Percentiles rank a stretch among this genome's conserved stretches.
phyloP scores from a whole-genome alignment of 2,888 invertebrate species.

The Agrochola lychnidis region DNA sequence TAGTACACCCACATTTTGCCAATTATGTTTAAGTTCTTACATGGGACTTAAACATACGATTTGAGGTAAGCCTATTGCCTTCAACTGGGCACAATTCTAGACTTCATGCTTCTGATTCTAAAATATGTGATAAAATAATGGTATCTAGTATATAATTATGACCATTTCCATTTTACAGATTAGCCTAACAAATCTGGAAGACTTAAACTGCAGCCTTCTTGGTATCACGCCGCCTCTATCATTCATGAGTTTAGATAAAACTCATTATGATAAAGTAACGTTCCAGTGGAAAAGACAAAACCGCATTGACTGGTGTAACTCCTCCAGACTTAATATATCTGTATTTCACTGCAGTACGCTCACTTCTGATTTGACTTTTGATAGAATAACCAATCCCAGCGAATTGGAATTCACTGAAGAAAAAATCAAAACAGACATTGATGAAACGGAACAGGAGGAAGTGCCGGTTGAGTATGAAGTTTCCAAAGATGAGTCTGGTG shows the following conservation, averaged over 20 bases:
- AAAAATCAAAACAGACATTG: constrained; percentile 61
- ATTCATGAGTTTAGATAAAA: constrained; percentile 71
- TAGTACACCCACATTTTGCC: background rate
- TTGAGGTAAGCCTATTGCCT: background rate
- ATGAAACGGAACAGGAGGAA: constrained; percentile 30
- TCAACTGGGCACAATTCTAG: background rate
- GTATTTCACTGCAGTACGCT: constrained; percentile 77
- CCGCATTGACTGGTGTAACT: constrained; percentile 60
- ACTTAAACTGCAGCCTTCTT: constrained; percentile 73
- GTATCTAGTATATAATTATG: background rate
- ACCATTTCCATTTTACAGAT: constrained; percentile 74
- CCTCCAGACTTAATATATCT: constrained; percentile 69
- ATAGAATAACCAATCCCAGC: constrained; percentile 57
- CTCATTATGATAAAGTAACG: constrained; percentile 76
- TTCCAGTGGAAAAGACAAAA: constrained; percentile 80
- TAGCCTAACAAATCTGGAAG: constrained; percentile 72
- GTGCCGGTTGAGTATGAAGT: constrained; percentile 18
- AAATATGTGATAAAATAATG: background rate
- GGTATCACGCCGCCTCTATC: constrained; percentile 76
- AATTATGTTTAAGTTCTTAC: background rate
- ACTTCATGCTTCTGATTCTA: background rate
- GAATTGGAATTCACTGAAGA: constrained; percentile 58
- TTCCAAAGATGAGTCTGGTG: constrained; percentile 39
- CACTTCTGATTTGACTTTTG: constrained; percentile 72
- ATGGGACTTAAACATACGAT: background rate